Evolutionary conservation across 2,888 invertebrate genomes (phyloP).

Genomic region (Epiblema foenella): DNA sequence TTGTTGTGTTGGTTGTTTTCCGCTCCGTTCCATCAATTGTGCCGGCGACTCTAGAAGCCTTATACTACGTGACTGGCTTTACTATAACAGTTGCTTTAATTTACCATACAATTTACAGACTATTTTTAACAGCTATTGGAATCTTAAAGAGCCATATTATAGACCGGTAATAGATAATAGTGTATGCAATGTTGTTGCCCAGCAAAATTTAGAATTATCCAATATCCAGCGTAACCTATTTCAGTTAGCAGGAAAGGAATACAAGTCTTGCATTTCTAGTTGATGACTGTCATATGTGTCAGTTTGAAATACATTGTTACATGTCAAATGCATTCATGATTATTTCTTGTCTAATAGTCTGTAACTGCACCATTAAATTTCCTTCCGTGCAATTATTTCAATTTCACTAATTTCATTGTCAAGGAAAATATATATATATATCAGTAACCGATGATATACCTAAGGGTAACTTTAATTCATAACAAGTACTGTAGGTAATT

Average conservation of each 20-base stretch:
- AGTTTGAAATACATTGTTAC: neutral
- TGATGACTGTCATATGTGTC: constrained; percentile 1
- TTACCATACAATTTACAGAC: constrained; percentile 32
- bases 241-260: too few species aligned
- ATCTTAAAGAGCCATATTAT: constrained; percentile 25
- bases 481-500: too few species aligned
- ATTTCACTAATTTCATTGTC: neutral
- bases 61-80: constrained; percentile 39
- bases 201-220: neutral
- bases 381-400: constrained; percentile 14
- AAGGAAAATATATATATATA: constrained; percentile 15
- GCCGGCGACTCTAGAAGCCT: constrained; percentile 35
- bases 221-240: neutral
- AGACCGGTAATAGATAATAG: constrained; percentile 12
- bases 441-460: too few species aligned
- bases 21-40: constrained; percentile 17
- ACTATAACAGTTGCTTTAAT: constrained; percentile 38
- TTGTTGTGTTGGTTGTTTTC: neutral
- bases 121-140: constrained; percentile 27
- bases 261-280: neutral
- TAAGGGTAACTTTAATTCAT: too few species aligned
- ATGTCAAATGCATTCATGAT: neutral
- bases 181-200: neutral
- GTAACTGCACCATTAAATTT: neutral
- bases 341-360: neutral